Conservation (phyloP, 2,888 invertebrate genomes). For the Sinodicranocentrus sp. region DNA sequence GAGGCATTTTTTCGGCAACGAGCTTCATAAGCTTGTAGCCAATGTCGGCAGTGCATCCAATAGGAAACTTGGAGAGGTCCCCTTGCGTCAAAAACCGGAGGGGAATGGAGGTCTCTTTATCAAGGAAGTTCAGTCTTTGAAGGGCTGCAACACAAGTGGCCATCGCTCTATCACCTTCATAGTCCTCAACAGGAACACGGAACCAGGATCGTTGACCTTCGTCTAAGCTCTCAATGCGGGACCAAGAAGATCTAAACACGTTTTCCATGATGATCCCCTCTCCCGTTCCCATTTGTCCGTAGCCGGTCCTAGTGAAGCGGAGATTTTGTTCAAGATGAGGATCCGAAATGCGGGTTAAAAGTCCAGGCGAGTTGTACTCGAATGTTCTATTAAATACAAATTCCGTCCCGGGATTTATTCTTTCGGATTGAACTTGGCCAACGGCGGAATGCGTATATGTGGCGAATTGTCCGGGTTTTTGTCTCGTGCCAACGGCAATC, state of each 20-base stretch:
- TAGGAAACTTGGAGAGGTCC: not conserved
- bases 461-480: not conserved
- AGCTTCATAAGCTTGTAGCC: slow-evolving; percentile 6
- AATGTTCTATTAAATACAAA: slow-evolving; percentile 20
- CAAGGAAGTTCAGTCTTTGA: not conserved
- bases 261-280: slow-evolving; percentile 67
- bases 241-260: slow-evolving; percentile 68
- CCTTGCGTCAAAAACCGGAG: not conserved
- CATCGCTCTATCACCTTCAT: not conserved
- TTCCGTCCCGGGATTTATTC: slow-evolving; percentile 38
- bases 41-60: not conserved
- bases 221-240: not conserved
- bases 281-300: slow-evolving; percentile 72
- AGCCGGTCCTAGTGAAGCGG: slow-evolving; percentile 69
- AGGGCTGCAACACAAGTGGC: slow-evolving; percentile 1
- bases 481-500: not conserved
- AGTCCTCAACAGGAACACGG: not conserved
- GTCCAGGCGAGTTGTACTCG: slow-evolving; percentile 68
- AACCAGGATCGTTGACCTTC: not conserved
- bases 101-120: not conserved
- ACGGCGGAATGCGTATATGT: not conserved
- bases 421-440: slow-evolving; percentile 32
- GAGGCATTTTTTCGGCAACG: not conserved
- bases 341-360: slow-evolving; percentile 65
- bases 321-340: slow-evolving; percentile 66